A percentile compares a stretch with the other conserved stretches of the same genome.
Conservation (phyloP, 2,113 vertebrate species). For the Cisticola juncidis region DNA sequence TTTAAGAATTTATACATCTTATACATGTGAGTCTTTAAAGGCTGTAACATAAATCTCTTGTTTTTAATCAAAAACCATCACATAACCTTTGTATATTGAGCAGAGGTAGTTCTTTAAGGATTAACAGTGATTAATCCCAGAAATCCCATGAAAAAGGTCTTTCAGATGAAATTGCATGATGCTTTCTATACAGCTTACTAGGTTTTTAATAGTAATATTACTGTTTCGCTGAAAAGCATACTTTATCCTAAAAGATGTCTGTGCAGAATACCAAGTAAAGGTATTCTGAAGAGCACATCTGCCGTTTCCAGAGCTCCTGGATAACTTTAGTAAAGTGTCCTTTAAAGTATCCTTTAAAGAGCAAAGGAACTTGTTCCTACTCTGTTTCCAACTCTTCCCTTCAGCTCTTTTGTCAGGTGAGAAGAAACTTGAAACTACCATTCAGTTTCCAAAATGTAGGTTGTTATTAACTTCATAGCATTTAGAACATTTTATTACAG, state of each 20-base stretch:
- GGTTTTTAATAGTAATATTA: background rate
- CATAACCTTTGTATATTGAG: background rate
- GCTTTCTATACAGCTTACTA: background rate
- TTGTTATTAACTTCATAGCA: background rate
- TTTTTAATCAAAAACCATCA: background rate
- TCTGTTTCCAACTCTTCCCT: background rate
- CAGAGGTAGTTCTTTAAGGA: background rate
- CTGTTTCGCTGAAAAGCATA: background rate
- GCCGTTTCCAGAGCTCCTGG: background rate
- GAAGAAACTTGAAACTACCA: background rate
- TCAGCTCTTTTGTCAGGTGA: background rate
- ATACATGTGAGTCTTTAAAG: slow-evolving; percentile 10
- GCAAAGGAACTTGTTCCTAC: background rate
- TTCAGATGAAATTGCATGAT: background rate
- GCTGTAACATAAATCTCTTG: background rate
- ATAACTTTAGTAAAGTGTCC: background rate
- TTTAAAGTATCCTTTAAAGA: background rate
- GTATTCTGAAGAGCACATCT: background rate
- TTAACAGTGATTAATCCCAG: background rate
- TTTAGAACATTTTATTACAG: background rate
- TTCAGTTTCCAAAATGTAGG: background rate
- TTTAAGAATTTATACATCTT: slow-evolving; percentile 26
- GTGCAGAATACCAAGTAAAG: background rate
- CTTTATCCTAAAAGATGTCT: background rate
- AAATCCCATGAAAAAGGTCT: background rate